Conservation (phyloP, 2,797 vertebrate genomes). For the Chelonia mydas region DNA sequence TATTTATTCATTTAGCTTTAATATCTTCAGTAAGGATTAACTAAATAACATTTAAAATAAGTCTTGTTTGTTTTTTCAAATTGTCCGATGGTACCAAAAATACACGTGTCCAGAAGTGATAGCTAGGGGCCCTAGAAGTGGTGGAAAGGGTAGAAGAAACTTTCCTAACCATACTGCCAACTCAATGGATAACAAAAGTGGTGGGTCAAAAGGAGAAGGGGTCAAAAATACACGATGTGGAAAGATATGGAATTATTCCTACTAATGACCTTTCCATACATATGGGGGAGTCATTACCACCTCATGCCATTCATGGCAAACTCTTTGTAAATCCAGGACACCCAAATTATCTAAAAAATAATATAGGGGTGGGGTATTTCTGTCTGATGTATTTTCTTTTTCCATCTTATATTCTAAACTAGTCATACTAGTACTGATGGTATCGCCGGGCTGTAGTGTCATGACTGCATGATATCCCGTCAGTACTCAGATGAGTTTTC, state of each 20-base stretch:
- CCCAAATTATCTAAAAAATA: neutral
- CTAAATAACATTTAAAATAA: neutral
- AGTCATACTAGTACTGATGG: slow-evolving; percentile 57
- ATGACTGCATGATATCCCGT: slow-evolving; percentile 1
- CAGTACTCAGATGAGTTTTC: slow-evolving; percentile 8
- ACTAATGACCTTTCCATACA: neutral
- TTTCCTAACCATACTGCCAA: neutral
- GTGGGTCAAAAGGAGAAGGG: neutral
- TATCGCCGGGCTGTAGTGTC: neutral
- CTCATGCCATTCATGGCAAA: neutral
- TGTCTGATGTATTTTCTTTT: slow-evolving; percentile 10
- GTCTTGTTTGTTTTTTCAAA: neutral
- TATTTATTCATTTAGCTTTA: neutral
- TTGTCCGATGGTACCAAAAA: neutral
- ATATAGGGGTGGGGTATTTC: neutral
- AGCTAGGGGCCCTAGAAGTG: neutral
- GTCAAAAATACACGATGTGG: neutral
- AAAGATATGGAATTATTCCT: neutral
- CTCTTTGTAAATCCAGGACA: no score
- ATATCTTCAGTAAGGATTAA: neutral
- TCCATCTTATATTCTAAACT: slow-evolving; percentile 46
- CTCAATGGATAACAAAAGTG: neutral
- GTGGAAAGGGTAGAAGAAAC: neutral
- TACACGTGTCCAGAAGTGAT: neutral
- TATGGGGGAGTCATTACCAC: neutral